Base-by-base conservation (phyloP, 2,113 vertebrate genomes). In the Felis chaus region DNA sequence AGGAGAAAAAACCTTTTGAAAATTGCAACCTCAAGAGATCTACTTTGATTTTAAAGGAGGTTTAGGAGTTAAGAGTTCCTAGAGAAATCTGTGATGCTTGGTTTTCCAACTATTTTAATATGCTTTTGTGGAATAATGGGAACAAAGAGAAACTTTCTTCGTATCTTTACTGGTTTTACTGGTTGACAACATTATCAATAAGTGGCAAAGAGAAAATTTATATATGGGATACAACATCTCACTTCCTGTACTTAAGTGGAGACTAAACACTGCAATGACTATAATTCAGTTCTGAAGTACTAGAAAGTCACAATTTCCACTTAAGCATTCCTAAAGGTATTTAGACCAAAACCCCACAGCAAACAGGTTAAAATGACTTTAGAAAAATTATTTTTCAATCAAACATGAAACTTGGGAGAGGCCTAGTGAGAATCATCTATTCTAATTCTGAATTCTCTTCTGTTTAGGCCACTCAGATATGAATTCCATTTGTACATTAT, bases 191-290 rank as follows among this genome's bases (percentile, higher is more conserved):
- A 19, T 41, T 80, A 85, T 41, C 14, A 92, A 0, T 89, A 92
- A 86, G n/a, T 95, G 71, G 13, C 91, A 88, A 92, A 94, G 36
- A 94, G 91, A 92, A 91, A 45, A 73, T 50, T 41, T 85, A 76
- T 31, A 89, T 39, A 83, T 45, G 8, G 25, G 36, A 31, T 61
- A 76, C 50, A 25, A 88, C 3, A 88, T 45, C 39, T 93, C 31
- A 93, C 50, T 85, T 92, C 39, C 27, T 87, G 11, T 45, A 81
- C 31, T n/a, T 93, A 33, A 36, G 55, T 93, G 21, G 27, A 86
- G 66, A 94, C 23, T 71, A 92, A 71, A 89, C 11, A 78, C 31
- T 57, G n/a, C 36, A 92, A 36, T 74, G 65, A 95, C 48, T 69
- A 36, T 12, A 63, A 68, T 41, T 96, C 76, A 82, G 16, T 86